These are phyloP conservation scores for Heliocidaris erythrogramma DNA, from an alignment of 35 echinoderm and acorn worm species.

Conservation along the genomic window DNA sequence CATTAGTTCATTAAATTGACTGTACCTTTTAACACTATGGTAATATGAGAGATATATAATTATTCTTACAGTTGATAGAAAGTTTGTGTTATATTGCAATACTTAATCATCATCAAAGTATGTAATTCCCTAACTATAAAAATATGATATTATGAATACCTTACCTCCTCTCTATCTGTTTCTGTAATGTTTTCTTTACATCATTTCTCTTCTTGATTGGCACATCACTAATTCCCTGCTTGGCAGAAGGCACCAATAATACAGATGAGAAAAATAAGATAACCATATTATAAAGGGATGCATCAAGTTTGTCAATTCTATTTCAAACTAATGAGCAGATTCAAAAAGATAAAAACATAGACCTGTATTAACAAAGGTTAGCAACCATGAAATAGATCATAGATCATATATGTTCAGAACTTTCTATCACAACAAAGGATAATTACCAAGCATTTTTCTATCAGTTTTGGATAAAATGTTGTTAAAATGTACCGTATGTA, in stretches of 20 bases:
- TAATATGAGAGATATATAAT: too few species aligned
- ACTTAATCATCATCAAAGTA: background rate
- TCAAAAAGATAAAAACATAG: background rate
- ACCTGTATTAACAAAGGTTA: background rate
- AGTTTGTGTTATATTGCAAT: background rate
- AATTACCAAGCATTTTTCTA: background rate
- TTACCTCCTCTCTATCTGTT: slow-evolving; percentile 88
- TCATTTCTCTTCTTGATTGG: slow-evolving; percentile 87
- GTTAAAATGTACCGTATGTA: background rate
- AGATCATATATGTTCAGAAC: background rate
- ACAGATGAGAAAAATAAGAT: too few species aligned
- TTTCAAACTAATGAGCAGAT: background rate
- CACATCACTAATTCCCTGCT: slow-evolving; percentile 80
- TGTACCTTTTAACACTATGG: background rate
- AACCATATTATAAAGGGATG: too few species aligned
- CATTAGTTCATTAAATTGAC: background rate
- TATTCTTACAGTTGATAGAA: too few species aligned
- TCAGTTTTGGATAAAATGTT: background rate
- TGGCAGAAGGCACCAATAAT: background rate
- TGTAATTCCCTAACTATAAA: background rate
- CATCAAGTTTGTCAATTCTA: background rate
- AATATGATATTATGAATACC: background rate
- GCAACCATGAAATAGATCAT: background rate
- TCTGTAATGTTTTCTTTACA: slow-evolving; percentile 73
- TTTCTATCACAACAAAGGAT: background rate